Evolutionary conservation across 2,888 invertebrate genomes (phyloP), one percentile per base, ranked within the genome.

Genomic region (Mythimna lalbum): DNA sequence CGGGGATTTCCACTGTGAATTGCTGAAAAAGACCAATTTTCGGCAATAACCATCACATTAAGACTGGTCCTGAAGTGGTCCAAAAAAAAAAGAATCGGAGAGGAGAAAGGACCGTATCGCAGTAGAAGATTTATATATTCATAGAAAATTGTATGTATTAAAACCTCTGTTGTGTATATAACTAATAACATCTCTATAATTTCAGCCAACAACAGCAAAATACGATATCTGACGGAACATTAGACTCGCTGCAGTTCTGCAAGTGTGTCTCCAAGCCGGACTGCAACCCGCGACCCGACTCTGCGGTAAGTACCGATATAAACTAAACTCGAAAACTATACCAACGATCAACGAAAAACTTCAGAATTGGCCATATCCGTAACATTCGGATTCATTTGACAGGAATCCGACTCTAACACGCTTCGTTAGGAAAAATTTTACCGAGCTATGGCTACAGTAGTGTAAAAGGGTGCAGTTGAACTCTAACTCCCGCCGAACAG

Each of bases 221-320:
- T 14, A 71, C 55, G 17, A 69, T 79, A 17, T 83, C 86, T 4
- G 93, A 93, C 52, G 93, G 93, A 1, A 92, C 93, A 0, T 74
- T 93, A 57, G 94, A 94, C 81, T 90, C 93, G 1, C 63, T 93
- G 64, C 89, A 90, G 73, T 90, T 88, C 84, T 95, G 95, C 89
- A 93, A 92, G 80, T 95, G 95, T 67, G 88, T 92, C 12, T 76
- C 89, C 9, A 87, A 84, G 2, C 89, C 91, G 0, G 88, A 92
- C 21, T 95, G 95, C 86, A 82, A 74, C 43, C 90, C 90, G 0
- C 86, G 86, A 7, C 83, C 81, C 0, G 90, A 93, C 33, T 88
- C 91, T 2, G 78, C 78, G 61, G 94, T 94, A 79, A 85, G 87
- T 43, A 19, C 2, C 96, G 21, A 9, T 10, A 9, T 10, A 14